These are phyloP conservation scores for Oryctes rhinoceros DNA, from an alignment of 1,140 invertebrate genomes.

Conservation along the genomic window DNA sequence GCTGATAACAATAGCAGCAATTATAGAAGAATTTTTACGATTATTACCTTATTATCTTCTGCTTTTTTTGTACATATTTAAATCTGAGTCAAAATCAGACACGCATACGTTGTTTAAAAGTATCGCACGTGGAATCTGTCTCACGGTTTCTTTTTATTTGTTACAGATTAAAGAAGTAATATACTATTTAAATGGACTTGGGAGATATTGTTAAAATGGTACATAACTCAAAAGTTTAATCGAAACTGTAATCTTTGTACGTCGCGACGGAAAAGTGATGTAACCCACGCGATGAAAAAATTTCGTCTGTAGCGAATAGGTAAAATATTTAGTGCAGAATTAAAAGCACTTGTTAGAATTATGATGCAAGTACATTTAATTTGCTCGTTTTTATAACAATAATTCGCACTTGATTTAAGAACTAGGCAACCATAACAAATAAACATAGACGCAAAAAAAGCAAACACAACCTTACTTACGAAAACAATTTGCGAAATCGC, in stretches of 20 bases:
- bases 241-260: not conserved
- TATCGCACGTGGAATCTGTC: constrained; percentile 11
- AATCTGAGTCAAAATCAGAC: not conserved
- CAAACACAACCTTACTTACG: not conserved
- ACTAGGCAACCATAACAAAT: no score
- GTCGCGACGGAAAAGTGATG: not conserved
- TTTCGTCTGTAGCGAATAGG: no score
- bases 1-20: constrained; percentile 17
- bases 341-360: no score
- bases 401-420: no score
- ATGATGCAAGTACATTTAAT: no score
- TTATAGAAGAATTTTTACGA: constrained; percentile 28
- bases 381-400: no score
- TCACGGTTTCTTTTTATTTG: not conserved
- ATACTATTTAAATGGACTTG: not conserved
- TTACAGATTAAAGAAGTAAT: constrained; percentile 20
- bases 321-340: no score
- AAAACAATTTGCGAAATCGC: not conserved
- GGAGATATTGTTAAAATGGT: constrained; percentile 11
- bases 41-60: constrained; percentile 13
- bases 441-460: no score
- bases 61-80: constrained; percentile 2
- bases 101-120: not conserved
- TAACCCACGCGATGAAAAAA: no score
- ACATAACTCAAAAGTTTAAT: constrained; percentile 17